phyloP scores from a whole-genome alignment of 2,113 vertebrate species.

The Fulica atra region DNA sequence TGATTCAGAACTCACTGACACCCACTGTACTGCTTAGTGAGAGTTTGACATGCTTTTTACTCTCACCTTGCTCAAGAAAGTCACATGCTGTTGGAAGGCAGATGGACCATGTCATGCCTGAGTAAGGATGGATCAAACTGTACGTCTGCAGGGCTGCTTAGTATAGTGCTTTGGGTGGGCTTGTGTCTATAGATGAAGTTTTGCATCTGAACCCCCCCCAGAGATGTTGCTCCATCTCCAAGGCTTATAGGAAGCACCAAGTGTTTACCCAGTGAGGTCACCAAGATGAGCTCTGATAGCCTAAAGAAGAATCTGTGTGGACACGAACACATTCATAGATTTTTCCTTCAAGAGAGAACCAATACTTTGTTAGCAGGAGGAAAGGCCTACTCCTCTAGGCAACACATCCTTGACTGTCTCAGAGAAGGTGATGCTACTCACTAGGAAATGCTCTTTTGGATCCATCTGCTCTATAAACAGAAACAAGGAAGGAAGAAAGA shows the following conservation, averaged over 20 bases:
- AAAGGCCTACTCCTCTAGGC: background rate
- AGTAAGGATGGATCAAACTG: background rate
- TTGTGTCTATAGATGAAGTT: background rate
- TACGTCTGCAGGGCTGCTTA: background rate
- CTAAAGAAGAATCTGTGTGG: background rate
- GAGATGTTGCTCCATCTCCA: background rate
- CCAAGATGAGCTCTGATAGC: background rate
- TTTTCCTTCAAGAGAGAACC: background rate
- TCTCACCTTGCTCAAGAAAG: background rate
- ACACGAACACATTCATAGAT: background rate
- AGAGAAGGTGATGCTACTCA: background rate
- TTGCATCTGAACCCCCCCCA: background rate
- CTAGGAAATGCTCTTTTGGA: slow-evolving; percentile 22
- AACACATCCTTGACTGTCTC: background rate
- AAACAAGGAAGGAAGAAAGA: slow-evolving; percentile 1
- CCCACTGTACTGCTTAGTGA: background rate
- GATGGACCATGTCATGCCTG: rapidly evolving
- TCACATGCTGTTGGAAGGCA: background rate
- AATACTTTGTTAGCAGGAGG: background rate
- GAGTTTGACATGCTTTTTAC: background rate
- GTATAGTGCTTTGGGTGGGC: background rate
- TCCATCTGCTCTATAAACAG: slow-evolving; percentile 27
- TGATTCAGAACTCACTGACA: background rate
- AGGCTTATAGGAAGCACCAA: background rate
- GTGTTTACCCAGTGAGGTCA: background rate